Base-by-base conservation (phyloP, 1,140 invertebrate genomes). In the Calephelis nemesis region DNA sequence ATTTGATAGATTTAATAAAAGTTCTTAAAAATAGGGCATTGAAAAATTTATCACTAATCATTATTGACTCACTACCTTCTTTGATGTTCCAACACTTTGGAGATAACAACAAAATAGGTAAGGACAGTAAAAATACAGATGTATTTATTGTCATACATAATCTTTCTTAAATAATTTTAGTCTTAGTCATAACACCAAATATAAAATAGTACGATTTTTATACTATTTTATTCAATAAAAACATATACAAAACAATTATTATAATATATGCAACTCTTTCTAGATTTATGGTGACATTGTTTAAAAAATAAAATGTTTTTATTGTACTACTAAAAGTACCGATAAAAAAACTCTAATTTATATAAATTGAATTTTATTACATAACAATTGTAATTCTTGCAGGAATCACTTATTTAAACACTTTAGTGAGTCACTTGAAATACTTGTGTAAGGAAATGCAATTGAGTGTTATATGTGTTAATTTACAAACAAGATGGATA, bases 1-100 rank as follows among this genome's bases (percentile, higher is more conserved):
- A 94, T 69, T 76, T 94, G 68, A 76, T 94, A 50, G 85, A 86
- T 62, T 73, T 92, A 30, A 73, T 94, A 30, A 83, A 92, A 71
- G 79, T 84, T 62, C 70, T 93, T 7, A 93, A 92, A 82, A 81
- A 83, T 12, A 77, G 83, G 65, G 49, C 76, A 67, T 73, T 87
- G 65, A 71, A 90, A 62, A 83, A 87, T 70, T 77, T 92, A 47
- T 74, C 79, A 65, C 58, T 95, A 39, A 89, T 95, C 50, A 92
- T 96, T 9, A 91, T 95, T 62, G 94, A 96, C 85, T 95, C 94
- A 48, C 77, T 96, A 58, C 93, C 94, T 63, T 85, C 89, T 63
- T 67, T 95, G 54, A 86, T 91, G 81, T 83, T 92, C 58, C 91
- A 92, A 79, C 80, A 87, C 74, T 78, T 91, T 70, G 88, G 88